These are phyloP conservation scores for Araneus ventricosus DNA, from an alignment of 1,140 invertebrate genomes.

Conservation along the genomic window DNA sequence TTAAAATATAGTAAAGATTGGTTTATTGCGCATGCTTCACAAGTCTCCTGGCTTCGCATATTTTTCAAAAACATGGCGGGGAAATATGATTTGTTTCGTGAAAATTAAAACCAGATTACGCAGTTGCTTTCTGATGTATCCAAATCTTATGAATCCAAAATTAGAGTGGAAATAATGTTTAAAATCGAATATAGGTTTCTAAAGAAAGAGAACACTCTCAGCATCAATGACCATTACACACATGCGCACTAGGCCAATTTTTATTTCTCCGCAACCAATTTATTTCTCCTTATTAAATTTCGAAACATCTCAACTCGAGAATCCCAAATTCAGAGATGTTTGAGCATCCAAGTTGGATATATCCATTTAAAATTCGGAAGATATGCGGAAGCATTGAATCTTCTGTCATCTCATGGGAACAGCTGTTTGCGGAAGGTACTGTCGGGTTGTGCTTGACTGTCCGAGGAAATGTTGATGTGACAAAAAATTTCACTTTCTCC, in stretches of 20 bases:
- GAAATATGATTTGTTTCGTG: too few relatives aligned
- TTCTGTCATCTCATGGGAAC: constrained; percentile 49
- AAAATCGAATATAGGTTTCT: neutral
- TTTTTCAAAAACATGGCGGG: too few relatives aligned
- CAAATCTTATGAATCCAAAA: neutral
- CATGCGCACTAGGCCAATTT: neutral
- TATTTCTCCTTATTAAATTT: neutral
- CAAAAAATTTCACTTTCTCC: neutral
- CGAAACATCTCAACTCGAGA: neutral
- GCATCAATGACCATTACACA: neutral
- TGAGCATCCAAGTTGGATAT: neutral
- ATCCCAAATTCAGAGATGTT: neutral
- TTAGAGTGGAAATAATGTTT: neutral
- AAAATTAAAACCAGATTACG: too few relatives aligned
- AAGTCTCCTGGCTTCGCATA: too few relatives aligned
- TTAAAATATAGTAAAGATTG: too few relatives aligned
- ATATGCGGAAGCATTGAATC: constrained; percentile 26
- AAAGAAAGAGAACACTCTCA: neutral
- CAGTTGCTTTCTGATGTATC: neutral
- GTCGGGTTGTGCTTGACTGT: constrained; percentile 42
- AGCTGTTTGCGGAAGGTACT: constrained; percentile 57
- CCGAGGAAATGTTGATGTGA: constrained; percentile 68
- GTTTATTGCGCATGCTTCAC: too few relatives aligned
- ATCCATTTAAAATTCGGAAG: neutral
- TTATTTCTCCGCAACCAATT: neutral